phyloP scores from a whole-genome alignment of 2,888 invertebrate species.

The Catocala nupta region DNA sequence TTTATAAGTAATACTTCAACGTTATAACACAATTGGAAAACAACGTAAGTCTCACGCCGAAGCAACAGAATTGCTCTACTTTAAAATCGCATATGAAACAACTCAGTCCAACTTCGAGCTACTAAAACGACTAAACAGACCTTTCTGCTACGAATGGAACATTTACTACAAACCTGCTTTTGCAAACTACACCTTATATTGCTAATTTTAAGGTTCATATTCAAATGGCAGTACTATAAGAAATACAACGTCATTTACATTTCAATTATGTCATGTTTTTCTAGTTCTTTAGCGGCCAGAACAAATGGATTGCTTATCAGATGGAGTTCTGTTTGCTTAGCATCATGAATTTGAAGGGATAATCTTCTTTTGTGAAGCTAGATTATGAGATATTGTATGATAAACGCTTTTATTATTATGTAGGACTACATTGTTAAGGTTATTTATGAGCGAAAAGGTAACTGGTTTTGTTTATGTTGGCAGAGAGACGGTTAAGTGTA shows the following conservation, averaged over 20 bases:
- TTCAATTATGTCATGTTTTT: constrained; percentile 54
- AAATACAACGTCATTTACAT: constrained; percentile 49
- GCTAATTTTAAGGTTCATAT: background rate
- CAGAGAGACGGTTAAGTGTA: no score
- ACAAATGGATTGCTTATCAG: constrained; percentile 23
- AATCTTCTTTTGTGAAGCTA: constrained; percentile 2
- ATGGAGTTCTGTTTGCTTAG: constrained; percentile 7
- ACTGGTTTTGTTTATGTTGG: no score
- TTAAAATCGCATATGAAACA: constrained; percentile 10
- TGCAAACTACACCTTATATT: background rate
- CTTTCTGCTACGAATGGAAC: background rate
- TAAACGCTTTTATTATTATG: no score
- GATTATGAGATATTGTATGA: constrained; percentile 2
- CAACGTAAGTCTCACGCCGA: no score
- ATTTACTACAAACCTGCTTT: background rate
- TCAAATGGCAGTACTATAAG: background rate
- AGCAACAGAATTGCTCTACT: background rate
- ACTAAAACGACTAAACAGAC: constrained; percentile 10
- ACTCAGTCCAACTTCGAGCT: constrained; percentile 5
- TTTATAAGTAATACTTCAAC: no score
- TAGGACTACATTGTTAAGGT: no score
- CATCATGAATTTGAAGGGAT: constrained; percentile 5
- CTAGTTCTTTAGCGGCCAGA: constrained; percentile 31
- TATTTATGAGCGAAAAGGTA: no score
- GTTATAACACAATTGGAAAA: no score